Base-by-base conservation (phyloP, 2,113 vertebrate species). In the Aplodontia rufa region DNA sequence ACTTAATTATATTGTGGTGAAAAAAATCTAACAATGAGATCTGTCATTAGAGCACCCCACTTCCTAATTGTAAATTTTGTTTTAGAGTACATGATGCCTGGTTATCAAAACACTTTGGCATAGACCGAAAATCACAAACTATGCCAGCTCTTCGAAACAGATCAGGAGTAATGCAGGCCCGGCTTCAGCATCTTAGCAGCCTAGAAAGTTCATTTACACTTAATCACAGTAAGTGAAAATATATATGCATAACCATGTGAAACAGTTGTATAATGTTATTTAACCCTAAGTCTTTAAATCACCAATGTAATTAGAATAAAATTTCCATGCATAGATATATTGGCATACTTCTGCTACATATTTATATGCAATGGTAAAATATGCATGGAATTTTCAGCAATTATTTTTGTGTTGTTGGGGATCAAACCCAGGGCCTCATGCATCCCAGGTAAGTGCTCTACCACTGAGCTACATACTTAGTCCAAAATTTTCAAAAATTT, bases 171-270 rank as follows among this genome's bases (percentile, higher is more conserved):
- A 98, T 99, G 98, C 99, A 99, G 96, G 98, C 98, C 49, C 99
- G 99, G 68, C 98, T 99, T 1, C 99, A 99, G 96, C 99, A 99
- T 96, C 99, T 99, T 81, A 98, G 99, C 97, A 99, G 99, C 96
- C 97, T 99, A 98, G 99, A 99, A 71, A 98, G 99, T 80, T 99
- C 99, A 28, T 98, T 99, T 97, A 99, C 99, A 0, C 99, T 99
- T 86, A 99, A 99, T 93, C 99, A 99, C 97, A 99, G 99, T 99
- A 98, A 0, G 98, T 98, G 30, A 51, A 62, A 83, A 71, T 45
- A 9, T 82, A 55, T 60, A 4, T 8, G 55, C 16, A 9, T 87
- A 1, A 0, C 37, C 51, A 16, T 90, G 69, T 90, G 35, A 94
- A 93, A 66, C 26, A 83, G 40, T 22, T 3, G 8, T 51, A 8